Percentiles rank a stretch among this genome's conserved stretches.
Evolutionary conservation across 2,797 vertebrate species (phyloP).

Genomic region (Sebastes itinus): DNA sequence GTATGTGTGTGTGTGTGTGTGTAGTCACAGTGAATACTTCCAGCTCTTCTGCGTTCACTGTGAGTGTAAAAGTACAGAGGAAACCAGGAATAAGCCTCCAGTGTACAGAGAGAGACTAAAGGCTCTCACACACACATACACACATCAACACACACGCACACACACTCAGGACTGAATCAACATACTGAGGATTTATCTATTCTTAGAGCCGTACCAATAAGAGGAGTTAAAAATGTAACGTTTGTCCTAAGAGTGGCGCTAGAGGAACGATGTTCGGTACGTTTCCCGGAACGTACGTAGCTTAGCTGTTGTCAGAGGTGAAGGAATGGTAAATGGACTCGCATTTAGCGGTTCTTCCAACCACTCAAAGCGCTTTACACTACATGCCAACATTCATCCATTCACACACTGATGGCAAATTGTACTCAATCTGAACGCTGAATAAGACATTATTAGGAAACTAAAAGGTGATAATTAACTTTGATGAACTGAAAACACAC

Average conservation of each 20-base stretch:
- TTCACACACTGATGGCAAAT: too few relatives aligned
- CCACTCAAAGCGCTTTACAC: too few relatives aligned
- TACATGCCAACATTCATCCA: too few relatives aligned
- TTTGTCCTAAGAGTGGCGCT: background rate
- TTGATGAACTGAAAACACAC: too few relatives aligned
- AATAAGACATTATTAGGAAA: too few relatives aligned
- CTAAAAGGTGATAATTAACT: too few relatives aligned
- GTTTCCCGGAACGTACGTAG: too few relatives aligned
- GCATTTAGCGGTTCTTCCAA: too few relatives aligned
- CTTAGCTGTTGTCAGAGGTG: too few relatives aligned
- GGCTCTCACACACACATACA: background rate
- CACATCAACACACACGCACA: background rate
- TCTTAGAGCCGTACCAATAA: background rate
- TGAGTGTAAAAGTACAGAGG: background rate
- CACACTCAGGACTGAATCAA: background rate
- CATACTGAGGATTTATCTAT: background rate
- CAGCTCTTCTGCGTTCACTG: background rate
- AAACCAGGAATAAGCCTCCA: constrained; percentile 1
- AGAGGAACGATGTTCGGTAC: background rate
- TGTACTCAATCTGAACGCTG: too few relatives aligned
- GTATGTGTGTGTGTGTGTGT: background rate
- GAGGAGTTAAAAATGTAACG: background rate
- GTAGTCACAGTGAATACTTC: background rate
- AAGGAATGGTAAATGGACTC: too few relatives aligned
- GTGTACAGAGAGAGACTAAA: background rate